Conservation (phyloP, 2,888 invertebrate genomes). For the Mesorhabditis spiculigera region DNA sequence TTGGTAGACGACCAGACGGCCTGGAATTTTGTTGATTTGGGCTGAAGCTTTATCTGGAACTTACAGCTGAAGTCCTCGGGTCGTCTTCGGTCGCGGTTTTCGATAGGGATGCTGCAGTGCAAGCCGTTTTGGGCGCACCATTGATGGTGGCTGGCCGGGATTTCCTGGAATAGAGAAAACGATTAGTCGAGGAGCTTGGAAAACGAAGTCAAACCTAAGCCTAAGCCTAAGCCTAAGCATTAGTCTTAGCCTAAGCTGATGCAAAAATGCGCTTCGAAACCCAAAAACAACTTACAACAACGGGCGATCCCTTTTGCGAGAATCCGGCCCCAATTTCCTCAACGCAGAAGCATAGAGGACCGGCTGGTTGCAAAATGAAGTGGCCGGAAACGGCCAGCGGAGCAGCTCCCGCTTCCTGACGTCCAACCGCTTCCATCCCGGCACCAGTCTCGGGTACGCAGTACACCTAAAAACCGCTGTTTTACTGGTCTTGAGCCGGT, state of each 20-base stretch:
- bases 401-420: conserved; percentile 65
- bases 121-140: conserved; percentile 76
- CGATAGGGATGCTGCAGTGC: conserved; percentile 78
- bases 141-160: conserved; percentile 75
- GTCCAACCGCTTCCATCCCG: conserved; percentile 73
- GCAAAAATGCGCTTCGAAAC: conserved; percentile 9
- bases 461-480: conserved; percentile 68
- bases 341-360: conserved; percentile 80
- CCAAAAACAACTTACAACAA: conserved; percentile 64
- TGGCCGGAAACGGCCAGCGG: conserved; percentile 83
- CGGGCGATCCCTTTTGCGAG: conserved; percentile 76
- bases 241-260: neutral
- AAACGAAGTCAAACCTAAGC: too few relatives aligned
- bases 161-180: conserved; percentile 60
- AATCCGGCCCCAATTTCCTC: conserved; percentile 83
- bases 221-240: neutral
- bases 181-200: conserved; percentile 18
- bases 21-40: conserved; percentile 8
- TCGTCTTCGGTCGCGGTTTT: conserved; percentile 47
- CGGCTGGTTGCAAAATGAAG: conserved; percentile 82
- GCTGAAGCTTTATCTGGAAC: conserved; percentile 3
- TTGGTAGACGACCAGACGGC: conserved; percentile 73
- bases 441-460: conserved; percentile 88
- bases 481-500: conserved; percentile 59
- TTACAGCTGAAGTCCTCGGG: conserved; percentile 57